Evolutionary conservation across 2,888 invertebrate genomes (phyloP), one percentile per base, ranked within the genome.

Genomic region (Acleris sparsana): DNA sequence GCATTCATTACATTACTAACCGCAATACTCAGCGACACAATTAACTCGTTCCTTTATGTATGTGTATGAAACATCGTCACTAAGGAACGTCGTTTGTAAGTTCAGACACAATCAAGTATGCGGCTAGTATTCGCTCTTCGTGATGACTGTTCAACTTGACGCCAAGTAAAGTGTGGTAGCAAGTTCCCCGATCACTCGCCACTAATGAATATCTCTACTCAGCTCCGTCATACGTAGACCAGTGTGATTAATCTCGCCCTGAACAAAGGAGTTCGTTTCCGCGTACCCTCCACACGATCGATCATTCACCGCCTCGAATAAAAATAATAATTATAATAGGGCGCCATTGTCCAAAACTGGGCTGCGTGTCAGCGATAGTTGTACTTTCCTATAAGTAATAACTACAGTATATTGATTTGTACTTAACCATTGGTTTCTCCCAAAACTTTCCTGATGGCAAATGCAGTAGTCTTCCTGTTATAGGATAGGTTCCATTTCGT

Each of bases 251-350:
- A 90, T 91, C 87, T 87, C 84, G 76, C 79, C 71, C 73, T 80
- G 85, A 88, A 92, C 91, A 92, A 92, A 90, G 88, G 86, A 84
- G 80, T 84, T 82, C 79, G 84, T 85, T 86, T 87, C 82, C 81
- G 85, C 84, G 82, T 82, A 81, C 86, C 87, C 87, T 85, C 79
- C 74, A 72, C 74, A 72, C 84, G 82, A 92, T 92, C 92, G 89
- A 92, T 92, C 90, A 90, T 85, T 82, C 83, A 83, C 84, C 86
- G 84, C 83, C 82, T 84, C 84, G 83, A 87, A 90, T 90, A 90
- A 91, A 89, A 91, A 90, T 89, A 91, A 89, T 90, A 88, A 89
- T 89, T 88, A 87, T 88, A 89, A 87, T 83, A 81, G 83, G 83
- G 84, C 73, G 76, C 88, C 81, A 86, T 88, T 89, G 89, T 89